Percentiles rank a stretch among this genome's conserved stretches.
These are phyloP conservation scores for Cryptocephalus moraei DNA, from an alignment of 2,888 invertebrate species.

Conservation along the genomic window DNA sequence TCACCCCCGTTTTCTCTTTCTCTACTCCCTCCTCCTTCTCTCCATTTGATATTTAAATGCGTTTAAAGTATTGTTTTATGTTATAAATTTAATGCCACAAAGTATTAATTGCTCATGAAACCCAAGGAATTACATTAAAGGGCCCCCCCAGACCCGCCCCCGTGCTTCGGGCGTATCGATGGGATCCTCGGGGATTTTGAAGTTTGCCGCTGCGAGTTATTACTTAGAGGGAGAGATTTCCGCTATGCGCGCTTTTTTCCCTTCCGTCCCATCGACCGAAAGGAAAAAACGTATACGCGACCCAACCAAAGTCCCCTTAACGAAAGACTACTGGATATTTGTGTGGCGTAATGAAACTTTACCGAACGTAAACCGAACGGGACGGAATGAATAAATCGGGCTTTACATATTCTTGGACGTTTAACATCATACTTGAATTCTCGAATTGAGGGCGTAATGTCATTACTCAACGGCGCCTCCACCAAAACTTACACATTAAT, in stretches of 20 bases:
- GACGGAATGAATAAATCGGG: too few relatives aligned
- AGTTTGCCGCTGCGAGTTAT: slow-evolving; percentile 17
- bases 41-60: slow-evolving; percentile 28
- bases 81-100: slow-evolving; percentile 29
- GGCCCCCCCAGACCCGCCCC: not conserved
- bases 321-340: too few relatives aligned
- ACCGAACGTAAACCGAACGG: too few relatives aligned
- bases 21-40: slow-evolving; percentile 9
- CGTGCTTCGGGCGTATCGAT: slow-evolving; percentile 17
- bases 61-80: slow-evolving; percentile 29
- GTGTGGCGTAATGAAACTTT: too few relatives aligned
- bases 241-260: not conserved
- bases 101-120: slow-evolving; percentile 25
- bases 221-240: slow-evolving; percentile 1
- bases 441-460: too few relatives aligned
- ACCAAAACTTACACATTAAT: too few relatives aligned
- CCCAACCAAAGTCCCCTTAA: too few relatives aligned
- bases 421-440: too few relatives aligned
- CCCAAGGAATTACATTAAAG: slow-evolving; percentile 21
- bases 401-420: too few relatives aligned
- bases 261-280: not conserved
- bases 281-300: too few relatives aligned
- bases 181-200: slow-evolving; percentile 18
- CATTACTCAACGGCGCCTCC: too few relatives aligned
- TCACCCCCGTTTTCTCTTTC: not conserved